phyloP scores from a whole-genome alignment of 2,888 invertebrate genomes.

The Phorcus lineatus region DNA sequence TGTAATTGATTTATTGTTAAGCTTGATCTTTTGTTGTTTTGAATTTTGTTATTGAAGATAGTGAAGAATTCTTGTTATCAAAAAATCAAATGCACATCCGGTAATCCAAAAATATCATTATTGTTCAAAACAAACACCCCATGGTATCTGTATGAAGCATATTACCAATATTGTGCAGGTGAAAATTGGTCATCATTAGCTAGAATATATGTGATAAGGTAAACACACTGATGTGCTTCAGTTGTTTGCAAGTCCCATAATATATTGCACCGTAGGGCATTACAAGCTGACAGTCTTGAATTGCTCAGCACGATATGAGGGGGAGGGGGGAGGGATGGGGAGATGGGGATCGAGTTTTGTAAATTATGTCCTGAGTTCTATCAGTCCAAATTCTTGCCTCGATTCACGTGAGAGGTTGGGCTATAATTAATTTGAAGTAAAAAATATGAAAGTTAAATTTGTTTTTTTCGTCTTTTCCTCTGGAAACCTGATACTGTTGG shows the following conservation, averaged over 20 bases:
- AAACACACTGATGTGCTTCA: not conserved
- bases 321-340: not conserved
- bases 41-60: no score
- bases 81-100: no score
- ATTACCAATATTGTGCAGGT: not conserved
- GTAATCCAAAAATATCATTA: no score
- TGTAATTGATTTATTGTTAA: no score
- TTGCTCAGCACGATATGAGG: not conserved
- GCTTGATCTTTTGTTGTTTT: no score
- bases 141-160: no score
- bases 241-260: slow-evolving; percentile 2
- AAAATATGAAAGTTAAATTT: not conserved
- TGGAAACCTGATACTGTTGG: not conserved
- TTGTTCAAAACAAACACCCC: no score
- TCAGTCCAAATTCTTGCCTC: slow-evolving; percentile 1
- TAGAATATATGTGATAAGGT: not conserved
- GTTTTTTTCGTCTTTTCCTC: not conserved
- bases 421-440: not conserved
- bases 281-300: not conserved
- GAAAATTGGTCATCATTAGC: not conserved
- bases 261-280: not conserved
- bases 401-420: not conserved
- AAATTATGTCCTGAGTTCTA: not conserved
- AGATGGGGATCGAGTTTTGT: not conserved
- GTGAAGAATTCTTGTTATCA: no score